These are phyloP conservation scores for Deilephila porcellus DNA, from an alignment of 2,888 invertebrate species.

Conservation along the genomic window DNA sequence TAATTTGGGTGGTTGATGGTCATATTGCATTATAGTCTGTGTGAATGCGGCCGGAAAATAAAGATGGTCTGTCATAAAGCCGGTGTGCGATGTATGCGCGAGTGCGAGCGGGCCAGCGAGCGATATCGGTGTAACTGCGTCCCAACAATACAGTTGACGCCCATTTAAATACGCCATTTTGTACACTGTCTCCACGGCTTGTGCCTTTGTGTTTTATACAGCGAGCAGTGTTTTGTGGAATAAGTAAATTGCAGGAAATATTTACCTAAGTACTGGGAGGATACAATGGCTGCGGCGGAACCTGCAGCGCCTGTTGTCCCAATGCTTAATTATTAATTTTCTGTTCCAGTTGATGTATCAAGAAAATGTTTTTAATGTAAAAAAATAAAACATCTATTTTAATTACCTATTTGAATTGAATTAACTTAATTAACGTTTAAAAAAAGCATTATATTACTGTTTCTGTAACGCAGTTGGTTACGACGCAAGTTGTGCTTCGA, in stretches of 20 bases:
- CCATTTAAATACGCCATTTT: conserved; percentile 85
- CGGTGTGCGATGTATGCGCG: conserved; percentile 32
- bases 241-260: conserved; percentile 81
- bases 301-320: conserved; percentile 39
- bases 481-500: too few species aligned
- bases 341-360: background rate
- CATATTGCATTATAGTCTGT: conserved; percentile 55
- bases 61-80: conserved; percentile 49
- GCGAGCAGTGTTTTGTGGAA: conserved; percentile 78
- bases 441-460: too few species aligned
- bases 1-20: conserved; percentile 35
- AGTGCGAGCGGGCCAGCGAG: conserved; percentile 68
- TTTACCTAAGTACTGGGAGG: conserved; percentile 57
- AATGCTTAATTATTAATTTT: background rate
- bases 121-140: conserved; percentile 60
- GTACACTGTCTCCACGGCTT: conserved; percentile 78
- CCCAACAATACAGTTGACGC: conserved; percentile 80
- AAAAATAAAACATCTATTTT: too few species aligned
- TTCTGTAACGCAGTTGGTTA: too few species aligned
- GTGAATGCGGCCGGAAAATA: conserved; percentile 69
- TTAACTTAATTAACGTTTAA: too few species aligned
- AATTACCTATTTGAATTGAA: too few species aligned
- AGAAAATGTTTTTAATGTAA: too few species aligned
- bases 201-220: conserved; percentile 74
- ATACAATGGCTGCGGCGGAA: conserved; percentile 44